These are phyloP conservation scores for Neosilurus mollespiculum DNA, from an alignment of 2,797 vertebrate genomes.

Conservation along the genomic window DNA sequence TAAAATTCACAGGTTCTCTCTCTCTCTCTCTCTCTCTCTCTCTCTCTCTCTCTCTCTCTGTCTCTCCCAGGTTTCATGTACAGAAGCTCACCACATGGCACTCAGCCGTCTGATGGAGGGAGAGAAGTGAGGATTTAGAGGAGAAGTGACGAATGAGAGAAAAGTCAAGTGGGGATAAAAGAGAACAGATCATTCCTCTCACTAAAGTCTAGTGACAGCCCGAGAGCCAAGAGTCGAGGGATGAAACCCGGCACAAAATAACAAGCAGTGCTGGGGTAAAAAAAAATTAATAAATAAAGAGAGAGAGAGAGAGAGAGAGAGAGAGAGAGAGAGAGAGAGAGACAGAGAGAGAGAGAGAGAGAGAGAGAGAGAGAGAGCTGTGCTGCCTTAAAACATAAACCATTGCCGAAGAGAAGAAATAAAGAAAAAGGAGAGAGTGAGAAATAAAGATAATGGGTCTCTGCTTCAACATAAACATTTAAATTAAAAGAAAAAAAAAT, in stretches of 20 bases:
- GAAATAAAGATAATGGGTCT: too few relatives aligned
- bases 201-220: constrained; percentile 26
- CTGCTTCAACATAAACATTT: not conserved
- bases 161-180: constrained; percentile 73
- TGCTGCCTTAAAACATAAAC: not conserved
- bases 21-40: not conserved
- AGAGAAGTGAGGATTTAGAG: constrained; percentile 14
- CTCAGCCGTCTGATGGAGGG: constrained; percentile 56
- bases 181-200: constrained; percentile 66
- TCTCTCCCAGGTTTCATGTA: constrained; percentile 59
- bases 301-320: not conserved
- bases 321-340: not conserved
- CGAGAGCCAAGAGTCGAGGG: constrained; percentile 57
- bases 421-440: not conserved
- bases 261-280: too few relatives aligned
- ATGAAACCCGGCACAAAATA: constrained; percentile 3
- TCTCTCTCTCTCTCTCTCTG: not conserved
- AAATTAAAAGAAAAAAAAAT: too few relatives aligned
- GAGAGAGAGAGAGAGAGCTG: not conserved
- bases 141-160: constrained; percentile 37
- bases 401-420: not conserved
- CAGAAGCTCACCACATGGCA: constrained; percentile 45
- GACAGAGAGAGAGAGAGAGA: not conserved
- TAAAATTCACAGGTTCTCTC: too few relatives aligned
- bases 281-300: not conserved